phyloP scores from a whole-genome alignment of 2,888 invertebrate species.

The Phyllotreta cruciferae region DNA sequence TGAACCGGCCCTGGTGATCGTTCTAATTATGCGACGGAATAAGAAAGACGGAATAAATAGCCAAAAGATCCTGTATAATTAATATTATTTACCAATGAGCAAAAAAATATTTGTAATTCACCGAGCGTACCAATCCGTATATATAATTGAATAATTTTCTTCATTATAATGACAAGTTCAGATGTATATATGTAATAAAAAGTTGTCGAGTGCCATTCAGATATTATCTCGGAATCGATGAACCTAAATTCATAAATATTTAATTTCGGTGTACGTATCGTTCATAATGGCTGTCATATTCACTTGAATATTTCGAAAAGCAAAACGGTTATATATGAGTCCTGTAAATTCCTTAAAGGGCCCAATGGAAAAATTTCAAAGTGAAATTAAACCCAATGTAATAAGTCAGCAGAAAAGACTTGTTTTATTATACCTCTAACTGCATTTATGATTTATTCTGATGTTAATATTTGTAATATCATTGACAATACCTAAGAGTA shows the following conservation, averaged over 20 bases:
- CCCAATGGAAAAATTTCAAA: not conserved
- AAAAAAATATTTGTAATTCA: constrained; percentile 47
- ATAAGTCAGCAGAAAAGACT: too few species aligned
- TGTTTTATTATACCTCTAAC: too few species aligned
- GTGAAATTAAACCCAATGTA: too few species aligned
- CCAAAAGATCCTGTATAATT: constrained; percentile 31
- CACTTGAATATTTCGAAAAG: constrained; percentile 24
- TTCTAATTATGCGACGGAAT: constrained; percentile 9
- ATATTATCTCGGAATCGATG: constrained; percentile 42
- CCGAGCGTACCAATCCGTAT: constrained; percentile 41
- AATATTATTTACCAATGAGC: constrained; percentile 29
- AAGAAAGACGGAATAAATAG: constrained; percentile 21
- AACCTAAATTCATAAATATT: constrained; percentile 46
- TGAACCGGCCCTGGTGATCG: not conserved
- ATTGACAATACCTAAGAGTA: too few species aligned
- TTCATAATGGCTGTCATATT: constrained; percentile 33
- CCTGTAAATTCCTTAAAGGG: constrained; percentile 14
- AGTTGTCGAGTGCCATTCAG: constrained; percentile 43
- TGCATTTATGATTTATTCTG: too few species aligned
- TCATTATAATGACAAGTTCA: constrained; percentile 47
- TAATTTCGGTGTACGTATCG: constrained; percentile 30
- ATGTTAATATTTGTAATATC: too few species aligned
- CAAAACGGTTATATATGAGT: constrained; percentile 12
- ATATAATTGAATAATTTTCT: constrained; percentile 49
- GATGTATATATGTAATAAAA: constrained; percentile 39